Conservation (phyloP, 64 coral and sea anemone species). For the Porites lutea region DNA sequence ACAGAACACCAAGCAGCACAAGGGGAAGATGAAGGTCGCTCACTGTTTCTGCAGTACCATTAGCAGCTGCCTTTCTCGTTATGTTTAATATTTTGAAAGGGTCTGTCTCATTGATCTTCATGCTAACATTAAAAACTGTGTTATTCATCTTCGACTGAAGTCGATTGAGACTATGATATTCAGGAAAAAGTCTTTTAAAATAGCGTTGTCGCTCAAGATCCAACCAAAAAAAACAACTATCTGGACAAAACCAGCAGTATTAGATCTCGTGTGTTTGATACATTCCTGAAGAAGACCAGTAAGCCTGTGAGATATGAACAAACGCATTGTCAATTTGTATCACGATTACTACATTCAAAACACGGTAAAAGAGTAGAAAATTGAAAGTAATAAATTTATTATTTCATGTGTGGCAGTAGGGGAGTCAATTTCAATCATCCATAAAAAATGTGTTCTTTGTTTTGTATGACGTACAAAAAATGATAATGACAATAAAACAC, state of each 20-base stretch:
- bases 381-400: no score
- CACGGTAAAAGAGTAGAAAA: no score
- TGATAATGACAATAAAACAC: no score
- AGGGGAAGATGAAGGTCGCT: not conserved
- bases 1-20: conserved; percentile 41
- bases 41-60: not conserved
- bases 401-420: no score
- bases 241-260: no score
- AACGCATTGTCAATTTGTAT: not conserved
- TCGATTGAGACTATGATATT: no score
- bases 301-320: not conserved
- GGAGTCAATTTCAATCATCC: no score
- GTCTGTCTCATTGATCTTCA: not conserved
- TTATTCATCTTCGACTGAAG: not conserved
- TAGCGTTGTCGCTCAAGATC: not conserved
- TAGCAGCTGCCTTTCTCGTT: not conserved
- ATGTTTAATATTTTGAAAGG: not conserved
- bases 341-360: no score
- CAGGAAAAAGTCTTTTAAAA: not conserved
- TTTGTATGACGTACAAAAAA: no score
- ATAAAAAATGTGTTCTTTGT: no score
- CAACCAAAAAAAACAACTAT: no score
- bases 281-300: not conserved
- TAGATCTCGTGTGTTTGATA: not conserved
- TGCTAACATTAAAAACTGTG: not conserved